phyloP scores from a whole-genome alignment of 2,888 invertebrate species.

The Dyspetes luteomarginatus region DNA sequence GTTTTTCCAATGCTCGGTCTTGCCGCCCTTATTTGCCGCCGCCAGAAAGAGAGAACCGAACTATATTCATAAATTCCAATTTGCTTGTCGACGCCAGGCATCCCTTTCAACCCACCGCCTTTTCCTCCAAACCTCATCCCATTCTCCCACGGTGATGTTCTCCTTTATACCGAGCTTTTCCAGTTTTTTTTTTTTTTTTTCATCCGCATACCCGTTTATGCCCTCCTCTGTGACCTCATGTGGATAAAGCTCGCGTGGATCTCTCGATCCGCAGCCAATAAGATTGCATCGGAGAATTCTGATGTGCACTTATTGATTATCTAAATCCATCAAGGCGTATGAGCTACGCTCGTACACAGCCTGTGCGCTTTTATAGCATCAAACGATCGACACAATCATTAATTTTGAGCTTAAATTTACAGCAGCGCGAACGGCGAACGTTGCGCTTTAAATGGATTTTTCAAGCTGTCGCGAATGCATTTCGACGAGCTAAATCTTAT shows the following conservation, averaged over 20 bases:
- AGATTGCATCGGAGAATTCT: not conserved
- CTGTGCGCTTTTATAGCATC: no score
- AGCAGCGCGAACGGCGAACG: not conserved
- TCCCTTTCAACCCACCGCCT: constrained; percentile 36
- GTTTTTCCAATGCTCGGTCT: constrained; percentile 39
- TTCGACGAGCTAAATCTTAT: not conserved
- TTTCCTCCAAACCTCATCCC: constrained; percentile 24
- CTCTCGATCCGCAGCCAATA: not conserved
- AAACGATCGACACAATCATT: no score
- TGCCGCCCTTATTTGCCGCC: constrained; percentile 50
- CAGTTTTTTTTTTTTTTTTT: not conserved
- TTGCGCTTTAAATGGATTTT: not conserved
- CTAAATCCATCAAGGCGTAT: no score
- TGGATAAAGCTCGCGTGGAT: no score
- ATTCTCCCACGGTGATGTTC: constrained; percentile 10
- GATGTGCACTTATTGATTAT: no score
- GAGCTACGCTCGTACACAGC: no score
- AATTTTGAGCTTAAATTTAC: not conserved
- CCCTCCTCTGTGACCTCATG: no score
- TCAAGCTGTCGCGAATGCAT: not conserved
- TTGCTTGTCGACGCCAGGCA: constrained; percentile 72
- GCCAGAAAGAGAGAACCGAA: constrained; percentile 45
- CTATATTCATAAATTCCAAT: constrained; percentile 73
- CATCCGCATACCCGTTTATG: not conserved
- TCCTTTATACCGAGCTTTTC: constrained; percentile 9